Evolutionary conservation across 1,140 invertebrate species (phyloP), one percentile per base, ranked within the genome.

Genomic region (Drosophila guanche): DNA sequence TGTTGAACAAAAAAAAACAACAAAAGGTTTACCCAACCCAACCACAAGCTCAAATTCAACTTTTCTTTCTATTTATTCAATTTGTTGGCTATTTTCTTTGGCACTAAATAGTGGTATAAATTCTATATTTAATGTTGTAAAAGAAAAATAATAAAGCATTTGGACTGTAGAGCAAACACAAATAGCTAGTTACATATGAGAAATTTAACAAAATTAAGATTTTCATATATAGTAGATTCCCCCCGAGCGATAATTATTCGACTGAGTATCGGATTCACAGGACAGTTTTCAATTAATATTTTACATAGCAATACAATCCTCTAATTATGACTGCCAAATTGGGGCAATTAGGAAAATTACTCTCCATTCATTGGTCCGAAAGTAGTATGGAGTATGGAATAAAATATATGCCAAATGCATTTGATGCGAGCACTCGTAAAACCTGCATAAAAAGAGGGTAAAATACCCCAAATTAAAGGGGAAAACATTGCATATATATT

Each of bases 311-410:
- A 47, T 55, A 37, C 62, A 65, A 45, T 51, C 54, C 54, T 42
- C 61, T 77, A 60, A 81, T 73, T 68, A 77, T 60, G 55, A 55
- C 51, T 55, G 22, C 48, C 45, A 77, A 81, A 83, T 83, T 55
- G 52, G 53, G 55, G 60, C 75, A 84, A 79, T 83, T 78, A 83
- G 40, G 63, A 69, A 63, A 69, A 68, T 68, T 60, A 56, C 57
- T 50, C 52, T 56, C 22, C 67, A 54, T 37, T 57, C 37, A 12
- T 23, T 54, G n/a, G 6, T 16, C 47, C 25, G 23, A 12, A 14
- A 7, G 46, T 20, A 20, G 16, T 20, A 20, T 27, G 23, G 37
- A 42, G 46, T 46, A 62, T 16, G 40, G 4, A 43, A 48, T 51
- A 51, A 67, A 65, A 71, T 58, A 45, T 55, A 33, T 29, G 56